Base-by-base conservation (phyloP, 2,797 vertebrate genomes). In the Gymnoscopelus braueri region DNA sequence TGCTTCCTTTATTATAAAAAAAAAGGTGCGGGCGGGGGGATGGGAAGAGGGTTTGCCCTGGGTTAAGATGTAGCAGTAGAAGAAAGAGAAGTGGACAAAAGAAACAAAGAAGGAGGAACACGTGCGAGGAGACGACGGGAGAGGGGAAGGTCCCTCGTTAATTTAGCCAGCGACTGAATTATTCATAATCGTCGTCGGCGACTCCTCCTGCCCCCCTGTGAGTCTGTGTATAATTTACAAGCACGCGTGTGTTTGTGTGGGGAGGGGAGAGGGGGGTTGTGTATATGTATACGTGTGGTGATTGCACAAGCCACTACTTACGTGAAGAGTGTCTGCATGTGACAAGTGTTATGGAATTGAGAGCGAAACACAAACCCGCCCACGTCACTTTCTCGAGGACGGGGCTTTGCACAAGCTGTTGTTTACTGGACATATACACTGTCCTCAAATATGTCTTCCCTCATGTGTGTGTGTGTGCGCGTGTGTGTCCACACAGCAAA, bases 401-500 rank as follows among this genome's bases (percentile, higher is more conserved):
- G 55, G 23, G 50, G 39, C 39, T 44, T 44, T 2, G 39, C 39
- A 44, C 7, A 44, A 9, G 39, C 39, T 44, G 7, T 44, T 44
- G 8, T 44, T 39, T 39, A 39, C 39, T 44, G 39, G 8, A 44
- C 53, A 7, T 62, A 3, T 62, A 3, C 19, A 56, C 65, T 67
- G 54, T 23, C 71, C 71, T 44, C 15, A 61, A 78, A 71, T 44
- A 6, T 15, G 15, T 15, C 32, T 54, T 29, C 19, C 69, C 19
- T 19, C 44, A 61, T 57, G 69, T 60, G 64, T 23, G 50, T 53
- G 57, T 61, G 63, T 66, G 59, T 50, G 4, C 5, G 32, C 6
- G 61, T 58, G 48, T 60, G 65, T 66, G 67, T 63, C 32, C 56
- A 77, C 55, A 74, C 64, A 64, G 67, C 61, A 64, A 68, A 72